Conservation (phyloP, 2,888 invertebrate genomes). For the Drosophila mercatorum region DNA sequence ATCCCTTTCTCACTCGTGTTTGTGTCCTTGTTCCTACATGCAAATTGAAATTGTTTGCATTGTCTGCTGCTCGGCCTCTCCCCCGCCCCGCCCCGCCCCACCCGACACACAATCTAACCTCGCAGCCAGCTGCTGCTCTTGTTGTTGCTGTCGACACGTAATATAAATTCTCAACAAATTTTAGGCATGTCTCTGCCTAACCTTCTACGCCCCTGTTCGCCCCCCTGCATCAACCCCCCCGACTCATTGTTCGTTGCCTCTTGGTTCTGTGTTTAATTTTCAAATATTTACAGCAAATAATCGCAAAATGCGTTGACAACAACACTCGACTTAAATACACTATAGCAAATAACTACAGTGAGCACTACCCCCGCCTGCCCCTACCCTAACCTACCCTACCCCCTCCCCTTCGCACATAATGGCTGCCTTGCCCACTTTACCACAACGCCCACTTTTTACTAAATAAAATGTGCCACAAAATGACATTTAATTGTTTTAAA, state of each 20-base stretch:
- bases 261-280: slow-evolving; percentile 63
- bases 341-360: slow-evolving; percentile 6
- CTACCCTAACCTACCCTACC: neutral
- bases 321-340: slow-evolving; percentile 58
- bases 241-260: slow-evolving; percentile 27
- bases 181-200: slow-evolving; percentile 52
- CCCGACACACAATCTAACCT: slow-evolving; percentile 55
- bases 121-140: slow-evolving; percentile 51
- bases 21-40: slow-evolving; percentile 69
- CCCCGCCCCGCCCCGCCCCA: neutral
- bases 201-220: neutral
- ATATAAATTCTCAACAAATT: slow-evolving; percentile 76
- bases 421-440: slow-evolving; percentile 29
- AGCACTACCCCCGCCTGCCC: neutral
- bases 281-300: slow-evolving; percentile 77
- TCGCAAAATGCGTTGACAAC: slow-evolving; percentile 68
- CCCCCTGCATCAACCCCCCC: neutral
- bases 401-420: neutral
- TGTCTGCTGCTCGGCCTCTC: slow-evolving; percentile 58
- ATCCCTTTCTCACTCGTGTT: slow-evolving; percentile 16
- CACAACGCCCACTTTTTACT: slow-evolving; percentile 47
- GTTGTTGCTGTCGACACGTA: slow-evolving; percentile 71
- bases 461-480: slow-evolving; percentile 76
- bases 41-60: slow-evolving; percentile 79
- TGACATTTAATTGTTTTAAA: slow-evolving; percentile 73